Base-by-base conservation (phyloP, 2,888 invertebrate genomes). In the Gari tellinella region DNA sequence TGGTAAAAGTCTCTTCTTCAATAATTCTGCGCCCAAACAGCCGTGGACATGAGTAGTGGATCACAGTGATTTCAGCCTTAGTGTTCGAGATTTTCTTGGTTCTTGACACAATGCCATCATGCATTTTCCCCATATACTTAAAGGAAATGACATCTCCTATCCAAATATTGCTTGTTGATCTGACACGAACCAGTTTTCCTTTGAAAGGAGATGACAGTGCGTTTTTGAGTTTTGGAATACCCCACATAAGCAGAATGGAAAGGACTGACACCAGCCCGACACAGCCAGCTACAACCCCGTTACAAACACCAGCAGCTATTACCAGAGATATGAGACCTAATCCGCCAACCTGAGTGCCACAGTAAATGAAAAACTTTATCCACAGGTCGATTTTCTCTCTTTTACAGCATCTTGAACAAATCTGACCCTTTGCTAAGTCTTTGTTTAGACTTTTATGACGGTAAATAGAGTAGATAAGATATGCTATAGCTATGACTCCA, bases 141-240 rank as follows among this genome's bases (percentile, higher is more conserved):
- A 60, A 60, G 2, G 58, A 61, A 41, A 72, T 65, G 19, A 72
- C 61, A 43, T 72, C 65, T 15, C 60, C 72, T 1, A 21, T 40
- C 60, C 46, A 40, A 21, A 72, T 17, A 19, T 60, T 48, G 17
- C 37, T 38, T 46, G 65, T 40, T 10, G 14, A 46, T 14, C 19
- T 46, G 12, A 72, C 60, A 45, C 15, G 45, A 0, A 56, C 19
- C 31, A 51, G 23, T n/a, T 25, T 48, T 14, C 72, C 72, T 48
- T 51, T 25, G 48, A 72, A 72, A 26, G 72, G 65, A 3, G 69
- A 69, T 10, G 43, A 52, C 14, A 69, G 43, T 17, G 21, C 4
- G 8, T 55, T 52, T 41, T 45, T 17, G 7, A 72, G 8, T n/a
- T 41, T 65, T 19, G 60, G 60, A 23, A 55, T 43, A 23, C 17